These are phyloP conservation scores for Galbula dea DNA, from an alignment of 2,113 vertebrate species.

Conservation along the genomic window DNA sequence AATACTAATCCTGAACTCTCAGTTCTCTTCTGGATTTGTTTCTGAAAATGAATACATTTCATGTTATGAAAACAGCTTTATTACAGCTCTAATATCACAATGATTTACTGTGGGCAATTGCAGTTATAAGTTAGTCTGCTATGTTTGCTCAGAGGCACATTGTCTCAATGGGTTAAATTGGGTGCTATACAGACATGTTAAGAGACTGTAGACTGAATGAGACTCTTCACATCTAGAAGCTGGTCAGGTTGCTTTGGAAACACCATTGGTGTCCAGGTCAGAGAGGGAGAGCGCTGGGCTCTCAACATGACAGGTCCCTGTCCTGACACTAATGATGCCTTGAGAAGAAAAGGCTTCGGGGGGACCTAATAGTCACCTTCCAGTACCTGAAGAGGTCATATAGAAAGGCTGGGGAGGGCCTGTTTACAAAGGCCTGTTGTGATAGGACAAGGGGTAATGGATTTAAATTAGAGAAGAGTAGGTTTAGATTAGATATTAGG, in stretches of 20 bases:
- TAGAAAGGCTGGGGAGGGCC: too few species aligned
- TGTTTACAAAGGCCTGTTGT: too few species aligned
- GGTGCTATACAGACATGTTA: neutral
- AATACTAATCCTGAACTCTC: neutral
- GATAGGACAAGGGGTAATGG: too few species aligned
- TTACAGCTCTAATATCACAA: neutral
- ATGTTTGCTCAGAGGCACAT: neutral
- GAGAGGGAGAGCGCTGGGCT: accelerated
- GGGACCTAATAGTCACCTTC: too few species aligned
- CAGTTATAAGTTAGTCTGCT: neutral
- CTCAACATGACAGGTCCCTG: neutral
- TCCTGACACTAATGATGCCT: neutral
- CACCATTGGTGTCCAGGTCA: too few species aligned
- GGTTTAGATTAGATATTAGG: too few species aligned
- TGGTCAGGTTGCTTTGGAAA: neutral
- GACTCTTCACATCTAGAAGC: neutral
- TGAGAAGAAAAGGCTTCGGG: too few species aligned
- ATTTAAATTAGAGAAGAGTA: too few species aligned
- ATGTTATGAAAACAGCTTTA: neutral
- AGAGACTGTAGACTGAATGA: neutral
- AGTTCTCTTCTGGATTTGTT: neutral
- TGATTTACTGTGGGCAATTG: neutral
- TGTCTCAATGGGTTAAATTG: neutral
- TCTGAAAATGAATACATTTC: neutral
- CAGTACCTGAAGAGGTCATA: too few species aligned